These are phyloP conservation scores for Drosophila jambulina DNA, from an alignment of 1,140 invertebrate genomes.

Conservation along the genomic window DNA sequence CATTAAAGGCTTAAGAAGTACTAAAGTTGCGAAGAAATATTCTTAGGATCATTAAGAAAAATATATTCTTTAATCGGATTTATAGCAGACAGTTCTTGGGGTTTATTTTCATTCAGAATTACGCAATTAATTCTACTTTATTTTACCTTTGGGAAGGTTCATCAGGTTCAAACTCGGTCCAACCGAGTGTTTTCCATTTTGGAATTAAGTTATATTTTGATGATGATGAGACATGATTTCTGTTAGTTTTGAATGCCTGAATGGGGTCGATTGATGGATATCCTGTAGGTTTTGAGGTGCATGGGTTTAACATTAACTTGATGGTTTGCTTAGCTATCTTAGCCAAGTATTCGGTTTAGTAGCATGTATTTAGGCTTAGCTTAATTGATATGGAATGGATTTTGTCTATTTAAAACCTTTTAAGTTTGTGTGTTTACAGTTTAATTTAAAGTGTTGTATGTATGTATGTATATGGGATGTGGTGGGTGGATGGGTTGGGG, in stretches of 20 bases:
- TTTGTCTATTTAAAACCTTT: slow-evolving; percentile 50
- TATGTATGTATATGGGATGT: slow-evolving; percentile 38
- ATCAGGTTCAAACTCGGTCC: neutral
- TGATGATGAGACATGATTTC: slow-evolving; percentile 6
- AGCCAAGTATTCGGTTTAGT: slow-evolving; percentile 49
- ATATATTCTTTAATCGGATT: neutral
- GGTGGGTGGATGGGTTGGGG: slow-evolving; percentile 16
- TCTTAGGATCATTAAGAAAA: neutral
- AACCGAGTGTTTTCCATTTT: slow-evolving; percentile 11
- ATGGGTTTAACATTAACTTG: slow-evolving; percentile 44
- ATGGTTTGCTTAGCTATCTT: slow-evolving; percentile 45
- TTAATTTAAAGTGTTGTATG: slow-evolving; percentile 35
- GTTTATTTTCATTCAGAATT: too few species aligned
- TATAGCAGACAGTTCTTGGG: neutral
- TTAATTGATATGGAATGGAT: slow-evolving; percentile 47
- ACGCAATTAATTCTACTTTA: neutral
- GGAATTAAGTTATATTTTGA: neutral
- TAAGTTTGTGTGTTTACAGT: slow-evolving; percentile 36
- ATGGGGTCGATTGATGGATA: slow-evolving; percentile 12
- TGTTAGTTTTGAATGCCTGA: slow-evolving; percentile 19
- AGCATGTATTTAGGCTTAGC: slow-evolving; percentile 43
- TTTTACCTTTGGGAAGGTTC: slow-evolving; percentile 7
- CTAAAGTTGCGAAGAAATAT: neutral
- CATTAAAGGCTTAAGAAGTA: neutral
- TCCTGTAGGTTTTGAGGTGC: slow-evolving; percentile 9